phyloP scores from a whole-genome alignment of 2,888 invertebrate genomes.

The Lacanobia oleracea region DNA sequence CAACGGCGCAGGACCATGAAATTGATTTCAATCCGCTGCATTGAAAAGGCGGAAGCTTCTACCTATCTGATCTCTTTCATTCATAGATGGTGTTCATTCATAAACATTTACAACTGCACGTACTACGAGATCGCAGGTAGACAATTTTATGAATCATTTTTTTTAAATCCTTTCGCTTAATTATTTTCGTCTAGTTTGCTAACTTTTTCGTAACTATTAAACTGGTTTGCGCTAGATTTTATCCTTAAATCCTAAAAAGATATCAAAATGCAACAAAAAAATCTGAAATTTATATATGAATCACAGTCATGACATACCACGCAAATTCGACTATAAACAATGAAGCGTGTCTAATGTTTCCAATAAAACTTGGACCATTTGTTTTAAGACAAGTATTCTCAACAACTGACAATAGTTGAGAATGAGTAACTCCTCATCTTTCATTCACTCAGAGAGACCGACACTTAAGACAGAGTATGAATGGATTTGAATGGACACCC shows the following conservation, averaged over 20 bases:
- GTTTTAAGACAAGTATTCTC: slow-evolving; percentile 72
- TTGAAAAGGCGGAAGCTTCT: slow-evolving; percentile 83
- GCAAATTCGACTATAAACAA: slow-evolving; percentile 1
- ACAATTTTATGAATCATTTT: slow-evolving; percentile 76
- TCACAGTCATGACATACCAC: background rate
- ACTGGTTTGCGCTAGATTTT: background rate
- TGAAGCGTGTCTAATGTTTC: slow-evolving; percentile 41
- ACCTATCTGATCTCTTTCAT: slow-evolving; percentile 76
- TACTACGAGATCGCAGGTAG: slow-evolving; percentile 84
- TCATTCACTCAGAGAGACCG: slow-evolving; percentile 54
- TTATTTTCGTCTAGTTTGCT: slow-evolving; percentile 12
- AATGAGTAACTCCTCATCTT: slow-evolving; percentile 71
- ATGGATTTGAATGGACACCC: slow-evolving; percentile 72
- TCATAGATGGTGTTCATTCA: slow-evolving; percentile 80
- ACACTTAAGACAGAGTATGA: slow-evolving; percentile 77
- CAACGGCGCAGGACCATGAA: slow-evolving; percentile 86
- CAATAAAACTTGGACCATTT: slow-evolving; percentile 66
- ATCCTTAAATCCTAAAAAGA: background rate
- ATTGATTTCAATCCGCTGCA: slow-evolving; percentile 81
- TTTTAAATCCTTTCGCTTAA: slow-evolving; percentile 63
- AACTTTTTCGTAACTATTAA: background rate
- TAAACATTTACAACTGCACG: slow-evolving; percentile 81
- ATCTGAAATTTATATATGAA: no score
- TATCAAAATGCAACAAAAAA: background rate
- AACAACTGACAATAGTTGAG: slow-evolving; percentile 58